Evolutionary conservation across 2,113 vertebrate species (phyloP).

Genomic region (Eulacestoma nigropectus): DNA sequence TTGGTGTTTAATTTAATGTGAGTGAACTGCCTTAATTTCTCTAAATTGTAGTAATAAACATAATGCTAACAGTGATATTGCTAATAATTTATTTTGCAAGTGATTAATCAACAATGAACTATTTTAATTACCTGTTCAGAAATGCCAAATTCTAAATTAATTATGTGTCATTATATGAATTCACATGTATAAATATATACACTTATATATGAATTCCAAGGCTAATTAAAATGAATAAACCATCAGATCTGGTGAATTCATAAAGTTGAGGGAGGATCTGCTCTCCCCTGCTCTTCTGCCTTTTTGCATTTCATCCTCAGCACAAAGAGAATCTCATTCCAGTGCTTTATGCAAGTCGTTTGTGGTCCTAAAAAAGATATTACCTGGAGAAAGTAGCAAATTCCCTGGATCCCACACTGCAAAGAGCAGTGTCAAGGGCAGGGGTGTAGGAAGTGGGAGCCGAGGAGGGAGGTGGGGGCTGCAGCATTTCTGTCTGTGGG

Average conservation of each 20-base stretch:
- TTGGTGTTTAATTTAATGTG: slow-evolving; percentile 62
- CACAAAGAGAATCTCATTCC: slow-evolving; percentile 5
- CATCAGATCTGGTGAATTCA: background rate
- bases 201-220: background rate
- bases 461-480: background rate
- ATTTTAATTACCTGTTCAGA: slow-evolving; percentile 61
- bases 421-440: background rate
- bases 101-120: slow-evolving; percentile 51
- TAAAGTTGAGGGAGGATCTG: background rate
- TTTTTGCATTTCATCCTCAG: background rate
- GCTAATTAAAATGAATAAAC: slow-evolving; percentile 43
- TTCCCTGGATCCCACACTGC: background rate
- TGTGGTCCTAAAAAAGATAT: background rate
- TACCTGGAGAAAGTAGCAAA: background rate
- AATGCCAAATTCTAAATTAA: slow-evolving; percentile 55
- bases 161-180: slow-evolving; percentile 32
- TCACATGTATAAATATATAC: background rate
- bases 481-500: background rate
- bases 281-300: background rate
- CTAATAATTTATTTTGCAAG: slow-evolving; percentile 47
- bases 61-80: slow-evolving; percentile 7
- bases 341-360: background rate
- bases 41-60: slow-evolving; percentile 51
- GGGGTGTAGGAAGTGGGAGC: background rate
- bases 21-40: slow-evolving; percentile 59